These are phyloP conservation scores for Drosophila equinoxialis DNA, from an alignment of 1,140 invertebrate species.

Conservation along the genomic window DNA sequence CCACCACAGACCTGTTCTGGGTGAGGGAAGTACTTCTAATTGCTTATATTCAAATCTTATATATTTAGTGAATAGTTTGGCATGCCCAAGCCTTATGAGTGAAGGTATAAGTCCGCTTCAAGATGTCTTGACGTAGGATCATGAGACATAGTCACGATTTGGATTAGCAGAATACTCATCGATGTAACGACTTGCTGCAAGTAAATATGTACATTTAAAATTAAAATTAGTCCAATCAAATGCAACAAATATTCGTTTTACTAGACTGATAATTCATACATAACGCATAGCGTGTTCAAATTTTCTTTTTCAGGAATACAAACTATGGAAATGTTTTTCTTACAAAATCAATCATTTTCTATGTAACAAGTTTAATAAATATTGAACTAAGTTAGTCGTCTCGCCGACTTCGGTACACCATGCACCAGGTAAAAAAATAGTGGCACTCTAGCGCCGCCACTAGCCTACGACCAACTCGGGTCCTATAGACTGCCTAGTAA, in stretches of 20 bases:
- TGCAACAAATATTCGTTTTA: background rate
- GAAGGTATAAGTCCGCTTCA: constrained; percentile 3
- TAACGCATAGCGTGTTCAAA: too few species aligned
- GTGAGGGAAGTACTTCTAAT: constrained; percentile 15
- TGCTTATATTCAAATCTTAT: constrained; percentile 15
- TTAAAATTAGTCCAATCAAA: background rate
- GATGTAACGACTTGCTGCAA: constrained; percentile 67
- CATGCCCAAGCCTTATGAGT: constrained; percentile 32
- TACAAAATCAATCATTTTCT: too few species aligned
- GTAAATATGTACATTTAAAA: constrained; percentile 6
- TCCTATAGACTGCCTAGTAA: too few species aligned
- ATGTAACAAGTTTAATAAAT: too few species aligned
- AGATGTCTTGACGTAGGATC: constrained; percentile 36
- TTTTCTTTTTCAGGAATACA: too few species aligned
- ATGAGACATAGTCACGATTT: constrained; percentile 75
- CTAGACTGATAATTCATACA: too few species aligned
- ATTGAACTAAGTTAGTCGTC: too few species aligned
- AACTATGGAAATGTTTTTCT: too few species aligned
- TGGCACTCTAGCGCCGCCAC: too few species aligned
- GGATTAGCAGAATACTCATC: constrained; percentile 69
- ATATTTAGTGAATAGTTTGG: constrained; percentile 17
- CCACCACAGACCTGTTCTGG: background rate
- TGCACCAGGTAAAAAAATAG: too few species aligned
- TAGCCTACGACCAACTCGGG: too few species aligned
- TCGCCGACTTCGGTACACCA: too few species aligned